Conservation (phyloP, 2,888 invertebrate genomes). For the Cylindroiulus punctatus region DNA sequence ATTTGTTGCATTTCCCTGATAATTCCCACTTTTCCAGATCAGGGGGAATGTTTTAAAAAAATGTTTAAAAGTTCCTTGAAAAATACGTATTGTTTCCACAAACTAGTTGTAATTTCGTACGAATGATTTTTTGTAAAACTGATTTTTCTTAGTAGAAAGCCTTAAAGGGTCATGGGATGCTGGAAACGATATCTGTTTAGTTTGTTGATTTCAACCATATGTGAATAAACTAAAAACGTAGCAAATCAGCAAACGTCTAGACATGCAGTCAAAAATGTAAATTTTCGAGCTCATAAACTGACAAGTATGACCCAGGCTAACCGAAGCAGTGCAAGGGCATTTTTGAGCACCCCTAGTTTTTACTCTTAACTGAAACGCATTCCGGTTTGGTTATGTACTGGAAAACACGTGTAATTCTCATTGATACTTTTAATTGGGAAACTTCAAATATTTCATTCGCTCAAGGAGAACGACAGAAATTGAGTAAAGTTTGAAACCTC, state of each 20-base stretch:
- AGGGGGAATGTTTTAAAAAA: too few relatives aligned
- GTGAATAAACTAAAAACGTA: neutral
- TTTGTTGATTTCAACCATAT: neutral
- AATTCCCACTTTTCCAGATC: too few relatives aligned
- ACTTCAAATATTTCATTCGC: neutral
- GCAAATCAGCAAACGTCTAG: neutral
- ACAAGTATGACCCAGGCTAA: neutral
- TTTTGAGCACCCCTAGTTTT: neutral
- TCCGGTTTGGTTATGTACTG: neutral
- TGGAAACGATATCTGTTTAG: too few relatives aligned
- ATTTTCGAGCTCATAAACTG: neutral
- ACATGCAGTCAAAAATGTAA: neutral
- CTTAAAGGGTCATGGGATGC: too few relatives aligned
- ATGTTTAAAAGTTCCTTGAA: too few relatives aligned
- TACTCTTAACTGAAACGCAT: neutral
- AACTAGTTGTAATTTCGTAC: neutral
- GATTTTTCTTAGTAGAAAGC: too few relatives aligned
- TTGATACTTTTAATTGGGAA: neutral
- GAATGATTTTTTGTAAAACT: neutral
- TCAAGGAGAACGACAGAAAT: neutral
- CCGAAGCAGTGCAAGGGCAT: neutral
- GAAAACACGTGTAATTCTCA: neutral
- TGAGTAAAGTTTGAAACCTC: neutral
- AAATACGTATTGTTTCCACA: neutral
- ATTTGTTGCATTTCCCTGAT: too few relatives aligned